Conservation (phyloP, 1,140 invertebrate species). For the Sweltsa coloradensis region DNA sequence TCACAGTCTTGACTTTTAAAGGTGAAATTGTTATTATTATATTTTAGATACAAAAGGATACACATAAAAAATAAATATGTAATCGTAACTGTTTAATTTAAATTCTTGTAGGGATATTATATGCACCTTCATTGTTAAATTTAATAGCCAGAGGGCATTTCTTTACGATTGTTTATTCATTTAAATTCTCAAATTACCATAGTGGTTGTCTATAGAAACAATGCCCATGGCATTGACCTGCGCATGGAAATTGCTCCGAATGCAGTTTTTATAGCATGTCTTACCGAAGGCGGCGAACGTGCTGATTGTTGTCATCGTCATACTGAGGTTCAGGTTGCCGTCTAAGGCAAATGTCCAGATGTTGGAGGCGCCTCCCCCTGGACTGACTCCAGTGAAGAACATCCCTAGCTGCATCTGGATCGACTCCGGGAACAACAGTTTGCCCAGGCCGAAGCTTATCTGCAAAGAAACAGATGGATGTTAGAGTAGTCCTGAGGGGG, state of each 20-base stretch:
- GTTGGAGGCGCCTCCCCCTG: slow-evolving; percentile 90
- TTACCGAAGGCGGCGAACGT: slow-evolving; percentile 72
- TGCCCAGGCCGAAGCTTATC: slow-evolving; percentile 64
- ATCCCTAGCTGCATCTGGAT: slow-evolving; percentile 68
- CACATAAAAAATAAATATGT: too few relatives aligned
- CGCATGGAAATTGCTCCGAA: background rate
- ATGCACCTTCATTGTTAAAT: background rate
- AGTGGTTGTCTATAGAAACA: background rate
- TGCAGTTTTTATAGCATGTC: slow-evolving; percentile 18
- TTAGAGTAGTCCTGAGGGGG: slow-evolving; percentile 86
- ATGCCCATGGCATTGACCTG: background rate
- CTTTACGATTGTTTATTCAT: background rate
- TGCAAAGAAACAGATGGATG: slow-evolving; percentile 34
- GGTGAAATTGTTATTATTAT: too few relatives aligned
- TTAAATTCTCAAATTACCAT: background rate
- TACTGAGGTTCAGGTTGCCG: slow-evolving; percentile 79
- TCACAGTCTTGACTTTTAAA: too few relatives aligned
- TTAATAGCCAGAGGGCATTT: background rate
- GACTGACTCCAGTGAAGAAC: slow-evolving; percentile 83
- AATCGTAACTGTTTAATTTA: too few relatives aligned
- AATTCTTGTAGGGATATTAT: too few relatives aligned
- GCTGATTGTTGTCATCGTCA: slow-evolving; percentile 87
- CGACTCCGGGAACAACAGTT: slow-evolving; percentile 54
- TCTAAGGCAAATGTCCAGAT: slow-evolving; percentile 83
- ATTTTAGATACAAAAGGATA: too few relatives aligned